Conservation (phyloP, 1,140 invertebrate species). For the Nautilus pompilius region DNA sequence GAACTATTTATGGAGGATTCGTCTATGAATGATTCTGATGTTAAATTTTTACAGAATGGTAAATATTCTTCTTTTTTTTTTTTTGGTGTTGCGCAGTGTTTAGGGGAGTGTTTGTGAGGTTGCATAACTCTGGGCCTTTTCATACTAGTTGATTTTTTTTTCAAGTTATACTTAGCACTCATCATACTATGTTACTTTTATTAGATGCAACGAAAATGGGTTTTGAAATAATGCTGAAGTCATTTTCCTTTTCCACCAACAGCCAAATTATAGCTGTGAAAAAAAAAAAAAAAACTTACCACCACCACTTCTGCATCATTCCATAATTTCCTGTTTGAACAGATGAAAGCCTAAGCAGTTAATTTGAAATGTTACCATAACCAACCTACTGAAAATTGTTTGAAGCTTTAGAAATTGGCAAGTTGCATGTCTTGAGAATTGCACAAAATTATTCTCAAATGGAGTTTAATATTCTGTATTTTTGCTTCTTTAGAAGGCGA, state of each 20-base stretch:
- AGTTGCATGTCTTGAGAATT: not conserved
- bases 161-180: not conserved
- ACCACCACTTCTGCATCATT: not conserved
- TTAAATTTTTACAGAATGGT: constrained; percentile 92
- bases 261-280: too few species aligned
- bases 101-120: not conserved
- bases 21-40: constrained; percentile 89
- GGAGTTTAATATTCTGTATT: constrained; percentile 7
- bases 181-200: not conserved
- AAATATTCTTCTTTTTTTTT: constrained; percentile 35
- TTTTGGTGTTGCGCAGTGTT: not conserved
- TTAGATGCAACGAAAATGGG: not conserved
- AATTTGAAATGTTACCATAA: not conserved
- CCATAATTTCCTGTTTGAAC: not conserved
- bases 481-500: constrained; percentile 65
- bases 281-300: too few species aligned
- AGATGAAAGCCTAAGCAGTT: not conserved
- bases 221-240: not conserved
- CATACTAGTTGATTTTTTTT: not conserved
- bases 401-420: not conserved
- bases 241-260: too few species aligned
- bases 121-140: not conserved
- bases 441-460: constrained; percentile 1
- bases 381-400: not conserved
- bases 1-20: constrained; percentile 91